Evolutionary conservation across 64 coral and sea anemone species (phyloP), one percentile per base, ranked within the genome.

Genomic region (Pocillopora verrucosa): DNA sequence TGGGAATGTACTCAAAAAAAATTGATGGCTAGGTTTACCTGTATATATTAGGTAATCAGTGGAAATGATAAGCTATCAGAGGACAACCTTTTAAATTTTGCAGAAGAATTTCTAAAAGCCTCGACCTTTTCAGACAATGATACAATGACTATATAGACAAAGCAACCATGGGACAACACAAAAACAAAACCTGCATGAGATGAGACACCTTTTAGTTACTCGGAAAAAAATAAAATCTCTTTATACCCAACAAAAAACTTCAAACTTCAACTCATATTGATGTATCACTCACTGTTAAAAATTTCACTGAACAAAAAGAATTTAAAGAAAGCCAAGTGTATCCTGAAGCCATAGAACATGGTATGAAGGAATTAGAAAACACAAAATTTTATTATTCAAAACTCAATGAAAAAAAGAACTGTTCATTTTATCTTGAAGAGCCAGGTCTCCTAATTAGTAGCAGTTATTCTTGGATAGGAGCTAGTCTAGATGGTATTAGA

Each of bases 331-430:
- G 5, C 68, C n/a, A n/a, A n/a, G n/a, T n/a, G n/a, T n/a, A n/a
- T n/a, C n/a, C n/a, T n/a, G n/a, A n/a, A n/a, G n/a, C 87, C 69
- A 96, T 96, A 26, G 25, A 92, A 22, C 82, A 96, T 96, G 94
- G 90, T n/a, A n/a, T n/a, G n/a, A n/a, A 96, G 58, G 92, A 92
- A 37, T 74, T 92, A 89, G 16, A 60, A 15, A 83, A 96, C 45
- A 87, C 90, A 12, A 96, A 88, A 92, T 79, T 78, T 24, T 96
- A 59, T 38, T 96, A 89, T 77, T 80, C 59, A 41, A 96, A 91
- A 78, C 56, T 92, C 16, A 45, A 59, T 78, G 74, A 89, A 92
- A 86, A 73, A 76, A 95, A 17, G n/a, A 89, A 95, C 26, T 36
- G 76, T 84, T 58, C 67, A 60, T 91, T 95, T 89, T 16, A 78